Base-by-base conservation (phyloP, 2,797 vertebrate genomes). In the Hypotaenidia okinawae region DNA sequence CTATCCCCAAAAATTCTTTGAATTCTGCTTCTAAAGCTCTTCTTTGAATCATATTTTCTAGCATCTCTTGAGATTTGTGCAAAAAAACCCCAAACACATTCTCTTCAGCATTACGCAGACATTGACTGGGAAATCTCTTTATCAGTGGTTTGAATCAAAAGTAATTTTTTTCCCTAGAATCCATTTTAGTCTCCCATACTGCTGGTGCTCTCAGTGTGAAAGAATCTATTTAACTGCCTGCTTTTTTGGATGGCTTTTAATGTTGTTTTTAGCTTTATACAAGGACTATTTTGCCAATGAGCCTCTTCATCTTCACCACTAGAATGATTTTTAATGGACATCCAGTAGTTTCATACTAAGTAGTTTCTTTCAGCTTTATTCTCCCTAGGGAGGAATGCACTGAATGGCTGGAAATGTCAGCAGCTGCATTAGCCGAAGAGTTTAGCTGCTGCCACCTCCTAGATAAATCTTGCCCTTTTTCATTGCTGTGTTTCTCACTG, bases 271-370 rank as follows among this genome's bases (percentile, higher is more conserved):
- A 96, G 91, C 78, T 89, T 90, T 91, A 68, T 86, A 93, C 43
- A 68, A 91, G 87, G 84, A 82, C 33, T 83, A 89, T 96, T 95
- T 96, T 96, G 91, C 95, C 95, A 93, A 90, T 62, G 94, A 96
- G 70, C 43, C 82, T 94, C 93, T 96, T 97, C 88, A 91, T 94
- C 95, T 94, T 95, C 77, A 91, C 91, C 87, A 92, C 84, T 88
- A 84, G 90, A 97, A 97, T 68, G 91, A 62, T 88, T 94, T 96
- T 95, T 95, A 95, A 96, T 89, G 94, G 95, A 94, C 95, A 91
- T 85, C 58, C 91, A 96, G 94, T 95, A 91, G 91, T 90, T 94
- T 95, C 49, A 84, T 87, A 81, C 82, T 92, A 93, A 95, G 88
- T 92, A 94, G 69, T 90, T 95, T 93, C 92, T 92, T 95, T 96